Base-by-base conservation (phyloP, 1,140 invertebrate genomes). In the Stegodyphus dumicola region DNA sequence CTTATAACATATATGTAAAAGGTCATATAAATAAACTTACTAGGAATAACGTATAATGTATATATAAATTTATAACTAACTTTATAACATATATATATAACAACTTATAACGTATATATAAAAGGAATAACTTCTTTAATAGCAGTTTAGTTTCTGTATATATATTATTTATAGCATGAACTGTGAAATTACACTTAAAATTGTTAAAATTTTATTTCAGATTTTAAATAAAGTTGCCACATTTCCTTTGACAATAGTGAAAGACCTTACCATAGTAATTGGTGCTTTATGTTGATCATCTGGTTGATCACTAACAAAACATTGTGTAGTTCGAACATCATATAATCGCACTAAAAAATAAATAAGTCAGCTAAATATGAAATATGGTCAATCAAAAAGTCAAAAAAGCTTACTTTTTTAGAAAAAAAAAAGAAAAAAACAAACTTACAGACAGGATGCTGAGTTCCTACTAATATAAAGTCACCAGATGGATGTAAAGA, bases 401-500 rank as follows among this genome's bases (percentile, higher is more conserved):
- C 15, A 60, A 60, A 60, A 60, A 60, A 10, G 56, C 15, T 60
- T 10, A 60, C 56, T 0, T 5, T 5, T 5, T 60, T n/a, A n/a
- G n/a, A 5, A 60, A 60, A 60, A 60, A 54, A 66, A 65, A 64
- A 74, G 71, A 51, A 74, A 17, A 77, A 9, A 52, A 52, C 56
- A 67, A 48, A 89, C 90, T 90, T 88, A 91, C 91, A 81, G 73
- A 92, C 92, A n/a, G 96, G 95, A 90, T 99, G 97, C 86, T 96
- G 94, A 0, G 97, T 98, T 7, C 97, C 96, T 7, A 98, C 97
- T 67, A 99, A 93, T 6, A 99, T 91, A 90, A 94, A 98, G 89
- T 99, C 97, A 4, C 98, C 98, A 7, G 94, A 94, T 0, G 98
- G 98, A 92, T 99, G 98, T 90, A 99, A 97, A 0, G 95, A 94